These are phyloP conservation scores for Allophyes oxyacanthae DNA, from an alignment of 2,888 invertebrate species.

Conservation along the genomic window DNA sequence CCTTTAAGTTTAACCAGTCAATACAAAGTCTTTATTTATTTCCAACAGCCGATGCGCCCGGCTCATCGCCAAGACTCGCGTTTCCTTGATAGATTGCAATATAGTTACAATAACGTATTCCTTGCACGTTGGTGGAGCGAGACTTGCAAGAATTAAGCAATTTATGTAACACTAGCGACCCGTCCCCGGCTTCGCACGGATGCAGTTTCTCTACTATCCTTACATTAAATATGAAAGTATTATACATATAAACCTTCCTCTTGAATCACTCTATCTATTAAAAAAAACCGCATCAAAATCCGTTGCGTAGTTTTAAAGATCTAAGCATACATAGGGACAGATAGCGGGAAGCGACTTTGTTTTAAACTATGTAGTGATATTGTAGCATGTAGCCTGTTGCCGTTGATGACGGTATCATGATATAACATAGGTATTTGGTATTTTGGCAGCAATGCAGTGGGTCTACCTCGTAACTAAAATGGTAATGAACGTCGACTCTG, in stretches of 20 bases:
- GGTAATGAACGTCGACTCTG: no score
- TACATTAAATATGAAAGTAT: no score
- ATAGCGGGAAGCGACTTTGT: no score
- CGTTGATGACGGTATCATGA: slow-evolving; percentile 10
- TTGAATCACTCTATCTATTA: no score
- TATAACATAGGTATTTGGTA: slow-evolving; percentile 22
- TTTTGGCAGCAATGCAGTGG: no score
- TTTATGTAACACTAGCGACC: slow-evolving; percentile 25
- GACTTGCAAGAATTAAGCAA: slow-evolving; percentile 42
- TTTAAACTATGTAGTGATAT: no score
- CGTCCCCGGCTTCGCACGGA: slow-evolving; percentile 5
- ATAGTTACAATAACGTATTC: slow-evolving; percentile 38
- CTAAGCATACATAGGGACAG: no score
- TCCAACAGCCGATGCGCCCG: slow-evolving; percentile 1
- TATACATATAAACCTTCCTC: no score
- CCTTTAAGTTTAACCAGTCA: slow-evolving; percentile 5
- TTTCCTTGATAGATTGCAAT: slow-evolving; percentile 35
- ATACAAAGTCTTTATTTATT: slow-evolving; percentile 2
- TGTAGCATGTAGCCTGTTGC: no score
- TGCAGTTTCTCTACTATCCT: no score
- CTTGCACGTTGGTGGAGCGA: slow-evolving; percentile 17
- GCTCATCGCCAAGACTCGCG: slow-evolving; percentile 2
- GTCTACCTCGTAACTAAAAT: neutral
- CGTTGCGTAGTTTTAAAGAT: no score
- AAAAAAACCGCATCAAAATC: no score